These are phyloP conservation scores for Itoplectis maculator DNA, from an alignment of 2,888 invertebrate species.

Conservation along the genomic window DNA sequence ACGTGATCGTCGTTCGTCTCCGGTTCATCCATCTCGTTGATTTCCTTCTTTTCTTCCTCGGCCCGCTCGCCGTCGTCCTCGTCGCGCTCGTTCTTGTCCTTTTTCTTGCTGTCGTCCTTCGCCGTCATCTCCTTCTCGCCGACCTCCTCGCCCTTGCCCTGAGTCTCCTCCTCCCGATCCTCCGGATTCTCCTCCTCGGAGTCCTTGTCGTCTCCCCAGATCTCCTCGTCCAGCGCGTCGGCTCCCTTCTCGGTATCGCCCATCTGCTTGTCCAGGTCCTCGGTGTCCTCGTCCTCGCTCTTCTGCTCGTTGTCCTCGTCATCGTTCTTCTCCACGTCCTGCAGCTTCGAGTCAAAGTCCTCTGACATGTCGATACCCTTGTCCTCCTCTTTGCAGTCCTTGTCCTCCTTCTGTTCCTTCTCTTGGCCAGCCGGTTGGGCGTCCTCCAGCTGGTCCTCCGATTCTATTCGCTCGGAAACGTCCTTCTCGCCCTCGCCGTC, in stretches of 20 bases:
- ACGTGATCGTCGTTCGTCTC: constrained; percentile 92
- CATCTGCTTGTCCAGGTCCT: constrained; percentile 97
- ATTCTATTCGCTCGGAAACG: constrained; percentile 96
- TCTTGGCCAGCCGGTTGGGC: constrained; percentile 93
- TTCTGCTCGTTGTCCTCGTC: constrained; percentile 87
- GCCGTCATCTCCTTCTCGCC: constrained; percentile 91
- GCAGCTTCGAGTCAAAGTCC: constrained; percentile 95
- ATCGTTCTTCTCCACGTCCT: constrained; percentile 91
- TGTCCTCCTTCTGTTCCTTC: constrained; percentile 88
- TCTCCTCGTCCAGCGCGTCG: constrained; percentile 92
- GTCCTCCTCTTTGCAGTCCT: constrained; percentile 94
- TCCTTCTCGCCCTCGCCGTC: constrained; percentile 97
- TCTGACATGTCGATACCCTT: constrained; percentile 98
- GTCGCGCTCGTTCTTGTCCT: constrained; percentile 69
- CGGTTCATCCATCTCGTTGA: constrained; percentile 93
- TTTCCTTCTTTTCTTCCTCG: constrained; percentile 88
- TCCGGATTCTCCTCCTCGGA: constrained; percentile 87
- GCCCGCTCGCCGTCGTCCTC: constrained; percentile 76
- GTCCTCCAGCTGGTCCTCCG: constrained; percentile 97
- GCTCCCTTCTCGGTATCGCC: constrained; percentile 96
- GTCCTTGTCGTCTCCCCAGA: constrained; percentile 94
- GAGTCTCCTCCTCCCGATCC: constrained; percentile 87
- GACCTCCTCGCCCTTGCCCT: constrained; percentile 76
- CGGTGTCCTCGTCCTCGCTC: constrained; percentile 89
- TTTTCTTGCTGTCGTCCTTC: constrained; percentile 79